A percentile compares a stretch with the other conserved stretches of the same genome.
These are phyloP conservation scores for Hippocampus guttulatus DNA, from an alignment of 2,113 vertebrate genomes.

Conservation along the genomic window DNA sequence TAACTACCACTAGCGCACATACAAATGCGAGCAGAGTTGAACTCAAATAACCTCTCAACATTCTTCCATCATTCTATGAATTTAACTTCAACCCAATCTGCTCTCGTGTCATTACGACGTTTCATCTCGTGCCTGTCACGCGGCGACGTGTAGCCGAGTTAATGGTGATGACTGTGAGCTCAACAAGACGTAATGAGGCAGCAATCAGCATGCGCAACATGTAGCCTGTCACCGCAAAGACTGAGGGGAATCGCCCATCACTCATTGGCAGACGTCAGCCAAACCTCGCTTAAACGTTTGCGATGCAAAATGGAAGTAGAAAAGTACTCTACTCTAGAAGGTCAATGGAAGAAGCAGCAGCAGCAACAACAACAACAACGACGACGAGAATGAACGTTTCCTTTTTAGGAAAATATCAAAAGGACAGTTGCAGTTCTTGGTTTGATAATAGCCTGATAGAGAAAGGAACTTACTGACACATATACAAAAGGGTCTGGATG, in stretches of 20 bases:
- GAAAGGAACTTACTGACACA: no score
- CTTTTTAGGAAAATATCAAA: neutral
- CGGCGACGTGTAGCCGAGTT: neutral
- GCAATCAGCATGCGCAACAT: neutral
- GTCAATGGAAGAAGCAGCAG: conserved; percentile 23
- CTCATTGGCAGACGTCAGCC: neutral
- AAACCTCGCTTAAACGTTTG: conserved; percentile 21
- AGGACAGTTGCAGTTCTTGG: neutral
- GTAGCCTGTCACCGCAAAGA: neutral
- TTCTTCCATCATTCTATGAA: neutral
- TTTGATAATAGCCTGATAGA: no score
- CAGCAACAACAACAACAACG: neutral
- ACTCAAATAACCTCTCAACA: neutral
- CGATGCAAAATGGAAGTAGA: conserved; percentile 36
- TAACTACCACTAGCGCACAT: neutral
- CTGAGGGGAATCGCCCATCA: neutral
- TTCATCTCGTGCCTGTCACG: neutral
- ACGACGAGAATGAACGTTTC: neutral
- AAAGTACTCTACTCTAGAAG: conserved; percentile 21
- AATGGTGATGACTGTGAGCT: neutral
- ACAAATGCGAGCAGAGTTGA: neutral
- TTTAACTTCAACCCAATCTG: neutral
- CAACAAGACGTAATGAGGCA: neutral
- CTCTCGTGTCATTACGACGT: neutral
- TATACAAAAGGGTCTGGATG: no score